These are phyloP conservation scores for Chrysolina oricalcia DNA, from an alignment of 2,888 invertebrate genomes.

Conservation along the genomic window DNA sequence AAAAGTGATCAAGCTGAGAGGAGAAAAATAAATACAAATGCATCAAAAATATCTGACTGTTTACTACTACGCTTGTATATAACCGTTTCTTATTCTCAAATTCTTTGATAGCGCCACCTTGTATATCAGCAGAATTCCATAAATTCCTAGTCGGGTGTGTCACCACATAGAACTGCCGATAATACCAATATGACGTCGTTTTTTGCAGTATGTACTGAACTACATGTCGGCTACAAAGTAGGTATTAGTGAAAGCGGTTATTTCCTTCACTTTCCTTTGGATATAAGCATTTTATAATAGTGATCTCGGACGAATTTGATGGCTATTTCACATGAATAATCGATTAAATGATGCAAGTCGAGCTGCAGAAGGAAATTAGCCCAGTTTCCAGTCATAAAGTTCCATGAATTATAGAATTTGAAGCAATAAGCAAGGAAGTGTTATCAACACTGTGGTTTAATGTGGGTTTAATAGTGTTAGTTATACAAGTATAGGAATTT, in stretches of 20 bases:
- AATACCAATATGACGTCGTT: not conserved
- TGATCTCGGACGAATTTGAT: not conserved
- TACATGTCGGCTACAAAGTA: not conserved
- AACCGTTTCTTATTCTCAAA: too few species aligned
- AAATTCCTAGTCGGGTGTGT: not conserved
- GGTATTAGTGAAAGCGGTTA: constrained; percentile 2
- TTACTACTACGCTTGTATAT: too few species aligned
- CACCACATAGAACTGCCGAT: not conserved
- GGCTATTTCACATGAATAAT: not conserved
- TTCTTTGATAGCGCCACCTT: too few species aligned
- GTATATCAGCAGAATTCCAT: not conserved
- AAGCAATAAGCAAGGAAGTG: too few species aligned
- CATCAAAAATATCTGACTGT: too few species aligned
- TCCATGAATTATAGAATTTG: too few species aligned
- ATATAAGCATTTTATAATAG: not conserved
- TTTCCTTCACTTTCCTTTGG: constrained; percentile 7
- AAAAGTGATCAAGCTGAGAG: too few species aligned
- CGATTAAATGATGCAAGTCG: not conserved
- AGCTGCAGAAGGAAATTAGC: not conserved
- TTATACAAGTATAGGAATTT: too few species aligned
- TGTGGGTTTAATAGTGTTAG: too few species aligned
- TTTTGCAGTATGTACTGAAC: not conserved
- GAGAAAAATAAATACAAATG: too few species aligned
- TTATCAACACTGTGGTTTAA: too few species aligned
- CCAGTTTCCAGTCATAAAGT: not conserved